Percentiles rank a stretch among this genome's conserved stretches.
These are phyloP conservation scores for Psilopsiagon aymara DNA, from an alignment of 2,113 vertebrate genomes.

Conservation along the genomic window DNA sequence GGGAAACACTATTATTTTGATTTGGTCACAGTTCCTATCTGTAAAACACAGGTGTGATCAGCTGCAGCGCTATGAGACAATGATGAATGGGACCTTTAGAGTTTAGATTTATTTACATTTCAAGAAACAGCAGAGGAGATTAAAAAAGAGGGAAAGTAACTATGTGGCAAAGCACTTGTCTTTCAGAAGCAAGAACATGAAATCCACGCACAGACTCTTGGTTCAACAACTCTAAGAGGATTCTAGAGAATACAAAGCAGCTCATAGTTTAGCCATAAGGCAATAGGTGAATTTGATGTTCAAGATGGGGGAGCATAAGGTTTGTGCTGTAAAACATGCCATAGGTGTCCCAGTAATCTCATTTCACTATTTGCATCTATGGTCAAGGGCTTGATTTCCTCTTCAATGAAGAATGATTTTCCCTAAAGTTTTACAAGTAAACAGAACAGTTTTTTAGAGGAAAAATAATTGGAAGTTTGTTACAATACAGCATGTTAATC, in stretches of 20 bases:
- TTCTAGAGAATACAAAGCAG: not conserved
- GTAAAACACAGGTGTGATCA: not conserved
- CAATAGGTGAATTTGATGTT: not conserved
- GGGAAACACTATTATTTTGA: conserved; percentile 13
- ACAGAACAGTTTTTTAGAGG: not conserved
- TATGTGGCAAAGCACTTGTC: not conserved
- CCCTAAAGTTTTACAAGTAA: not conserved
- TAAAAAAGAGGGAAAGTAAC: not conserved
- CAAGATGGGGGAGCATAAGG: not conserved
- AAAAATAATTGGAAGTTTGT: not conserved
- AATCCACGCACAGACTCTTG: not conserved
- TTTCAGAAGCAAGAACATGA: not conserved
- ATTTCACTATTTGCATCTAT: not conserved
- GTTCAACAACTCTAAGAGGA: not conserved
- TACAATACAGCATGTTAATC: not conserved
- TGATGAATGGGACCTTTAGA: conserved; percentile 20
- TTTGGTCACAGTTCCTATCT: conserved; percentile 15
- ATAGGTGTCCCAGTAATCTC: not conserved
- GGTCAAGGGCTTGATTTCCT: not conserved
- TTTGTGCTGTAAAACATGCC: not conserved
- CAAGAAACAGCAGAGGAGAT: not conserved
- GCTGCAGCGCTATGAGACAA: not conserved
- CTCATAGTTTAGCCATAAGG: not conserved
- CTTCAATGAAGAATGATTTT: not conserved
- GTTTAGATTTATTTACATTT: conserved; percentile 42